phyloP scores from a whole-genome alignment of 2,113 vertebrate genomes.

The Hemiscyllium ocellatum region DNA sequence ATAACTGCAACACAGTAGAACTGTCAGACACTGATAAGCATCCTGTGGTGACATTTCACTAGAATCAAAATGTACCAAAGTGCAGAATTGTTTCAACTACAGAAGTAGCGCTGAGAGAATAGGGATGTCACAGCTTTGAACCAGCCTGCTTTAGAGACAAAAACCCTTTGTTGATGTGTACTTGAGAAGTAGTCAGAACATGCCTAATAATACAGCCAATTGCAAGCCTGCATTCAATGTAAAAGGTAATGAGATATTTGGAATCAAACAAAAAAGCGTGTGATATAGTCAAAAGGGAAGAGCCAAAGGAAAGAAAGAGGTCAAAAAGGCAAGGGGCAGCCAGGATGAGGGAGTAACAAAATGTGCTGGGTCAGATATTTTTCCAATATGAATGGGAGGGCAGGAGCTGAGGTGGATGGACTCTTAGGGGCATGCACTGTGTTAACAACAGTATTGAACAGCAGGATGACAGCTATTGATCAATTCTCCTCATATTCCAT shows the following conservation, averaged over 20 bases:
- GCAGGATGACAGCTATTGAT: no score
- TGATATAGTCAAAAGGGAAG: not conserved
- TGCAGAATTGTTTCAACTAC: conserved; percentile 6
- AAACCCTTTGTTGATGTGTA: not conserved
- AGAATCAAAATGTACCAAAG: fast-evolving
- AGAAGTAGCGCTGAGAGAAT: not conserved
- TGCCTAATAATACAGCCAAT: not conserved
- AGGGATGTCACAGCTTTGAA: conserved; percentile 14
- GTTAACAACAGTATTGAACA: no score
- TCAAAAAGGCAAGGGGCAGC: no score
- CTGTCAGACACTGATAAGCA: not conserved
- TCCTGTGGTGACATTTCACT: not conserved
- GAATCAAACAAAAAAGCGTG: not conserved
- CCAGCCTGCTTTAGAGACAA: not conserved
- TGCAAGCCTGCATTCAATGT: not conserved
- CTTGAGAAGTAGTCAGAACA: conserved; percentile 3
- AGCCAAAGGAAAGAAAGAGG: not conserved
- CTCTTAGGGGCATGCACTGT: no score
- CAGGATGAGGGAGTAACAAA: not conserved
- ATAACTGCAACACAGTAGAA: not conserved
- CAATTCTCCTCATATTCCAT: no score
- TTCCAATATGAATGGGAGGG: not conserved
- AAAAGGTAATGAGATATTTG: not conserved
- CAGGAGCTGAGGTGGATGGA: not conserved
- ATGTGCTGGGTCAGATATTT: not conserved